Base-by-base conservation (phyloP, 1,140 invertebrate genomes). In the Drosophila kohkoa region DNA sequence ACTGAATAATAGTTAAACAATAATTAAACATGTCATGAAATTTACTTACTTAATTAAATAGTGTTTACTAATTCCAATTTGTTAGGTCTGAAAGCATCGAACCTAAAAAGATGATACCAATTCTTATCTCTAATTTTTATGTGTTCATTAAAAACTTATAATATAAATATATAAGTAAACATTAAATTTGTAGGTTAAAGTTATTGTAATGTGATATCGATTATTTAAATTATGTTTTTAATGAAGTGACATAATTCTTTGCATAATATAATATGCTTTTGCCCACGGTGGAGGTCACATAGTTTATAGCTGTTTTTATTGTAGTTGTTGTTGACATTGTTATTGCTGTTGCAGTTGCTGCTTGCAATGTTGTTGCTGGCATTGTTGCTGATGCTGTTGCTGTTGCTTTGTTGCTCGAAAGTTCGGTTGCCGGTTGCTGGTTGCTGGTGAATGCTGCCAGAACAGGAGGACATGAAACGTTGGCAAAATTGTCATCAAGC, bases 401-500 rank as follows among this genome's bases (percentile, higher is more conserved):
- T 68, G 68, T 32, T 49, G 67, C 48, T 62, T 57, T 74, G 69
- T 35, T 64, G 67, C 58, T 48, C 13, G 52, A 77, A 80, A 83
- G 85, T 83, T 87, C 46, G 28, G 62, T 63, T 82, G 82, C 82
- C 66, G 60, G 65, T 63, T 74, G 54, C 63, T 32, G 30, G 30
- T 32, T 32, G 30, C 38, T 57, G 62, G 69, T 64, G 67, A 57
- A 60, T 15, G 54, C 59, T 72, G 77, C 51, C 52, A 59, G n/a
- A 13, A 43, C n/a, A 43, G 41, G n/a, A 63, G 63, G 51, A 52
- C 45, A 58, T 62, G 58, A 77, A 78, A 65, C 63, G 77, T 76
- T 83, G 83, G 77, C 67, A 82, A 88, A 88, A 88, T 88, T 88
- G 83, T 88, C 83, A 88, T 88, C 83, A 88, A 88, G 83, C 83